Evolutionary conservation across 2,797 vertebrate species (phyloP), one percentile per base, ranked within the genome.

Genomic region (Xiphophorus birchmanni): DNA sequence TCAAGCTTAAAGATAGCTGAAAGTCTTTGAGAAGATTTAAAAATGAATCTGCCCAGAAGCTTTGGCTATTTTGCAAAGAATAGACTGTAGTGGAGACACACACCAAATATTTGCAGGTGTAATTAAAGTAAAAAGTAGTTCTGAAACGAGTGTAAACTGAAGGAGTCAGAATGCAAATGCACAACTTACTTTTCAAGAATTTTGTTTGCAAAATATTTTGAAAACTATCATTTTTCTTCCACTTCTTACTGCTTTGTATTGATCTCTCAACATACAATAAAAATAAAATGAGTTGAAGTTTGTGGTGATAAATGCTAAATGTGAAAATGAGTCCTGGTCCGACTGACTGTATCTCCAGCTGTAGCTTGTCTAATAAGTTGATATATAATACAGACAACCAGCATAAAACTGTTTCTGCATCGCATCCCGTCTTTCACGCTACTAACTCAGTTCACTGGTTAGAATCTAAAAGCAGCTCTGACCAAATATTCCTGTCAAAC

Each of bases 401-500:
- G 32, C 23, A 75, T 40, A 42, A 42, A 78, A 23, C 87, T 85
- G 80, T 80, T 88, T 86, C 86, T 48, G 48, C 73, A 75, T 85
- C 75, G 86, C 74, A 76, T 32, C 32, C 32, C 32, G 32, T 32
- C 32, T 32, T 32, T 32, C 32, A 32, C 32, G 32, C 32, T 32
- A 32, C 32, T 32, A 32, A 32, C 67, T 83, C 71, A 56, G 73
- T 26, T 77, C 35, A 42, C 0, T 18, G 37, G 40, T 69, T 42
- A 69, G 23, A 42, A 42, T 69, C 65, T 69, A 26, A 42, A 69
- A 69, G 65, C 65, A 69, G 65, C 37, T 42, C 65, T 12, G 63
- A 18, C 63, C 83, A 23, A 89, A 72, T 82, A 77, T 84, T 82
- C 81, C 80, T 87, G 86, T 80, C 76, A 88, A 83, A 86, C 83